Evolutionary conservation across 2,888 invertebrate species (phyloP).

Genomic region (Rhaphigaster nebulosa): DNA sequence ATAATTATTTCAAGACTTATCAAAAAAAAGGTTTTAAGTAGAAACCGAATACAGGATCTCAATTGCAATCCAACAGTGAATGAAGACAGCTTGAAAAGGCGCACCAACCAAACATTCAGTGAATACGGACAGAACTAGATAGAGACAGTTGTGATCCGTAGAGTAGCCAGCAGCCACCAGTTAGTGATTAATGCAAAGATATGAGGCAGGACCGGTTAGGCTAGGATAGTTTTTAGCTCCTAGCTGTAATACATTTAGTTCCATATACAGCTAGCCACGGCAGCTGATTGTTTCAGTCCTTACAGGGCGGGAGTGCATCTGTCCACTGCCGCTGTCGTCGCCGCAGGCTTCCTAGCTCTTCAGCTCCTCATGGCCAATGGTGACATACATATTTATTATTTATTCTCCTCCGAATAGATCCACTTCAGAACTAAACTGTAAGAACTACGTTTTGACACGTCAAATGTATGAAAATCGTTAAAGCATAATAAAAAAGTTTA

Average conservation of each 20-base stretch:
- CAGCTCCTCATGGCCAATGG: background rate
- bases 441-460: background rate
- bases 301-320: constrained; percentile 24
- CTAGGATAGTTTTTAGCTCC: constrained; percentile 46
- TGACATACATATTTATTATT: background rate
- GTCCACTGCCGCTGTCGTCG: constrained; percentile 29
- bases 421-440: background rate
- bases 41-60: background rate
- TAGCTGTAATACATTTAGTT: constrained; percentile 43
- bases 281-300: constrained; percentile 31
- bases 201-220: constrained; percentile 50
- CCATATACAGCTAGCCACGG: constrained; percentile 42
- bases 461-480: no score
- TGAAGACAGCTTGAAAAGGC: background rate
- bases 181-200: constrained; percentile 15
- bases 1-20: background rate
- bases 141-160: background rate
- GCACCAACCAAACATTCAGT: background rate
- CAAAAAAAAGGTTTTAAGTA: background rate
- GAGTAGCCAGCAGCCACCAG: background rate
- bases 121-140: background rate
- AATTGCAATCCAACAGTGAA: background rate
- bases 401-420: background rate
- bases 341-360: background rate
- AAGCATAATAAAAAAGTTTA: no score